Base-by-base conservation (phyloP, 2,113 vertebrate genomes). In the Mus musculus region DNA sequence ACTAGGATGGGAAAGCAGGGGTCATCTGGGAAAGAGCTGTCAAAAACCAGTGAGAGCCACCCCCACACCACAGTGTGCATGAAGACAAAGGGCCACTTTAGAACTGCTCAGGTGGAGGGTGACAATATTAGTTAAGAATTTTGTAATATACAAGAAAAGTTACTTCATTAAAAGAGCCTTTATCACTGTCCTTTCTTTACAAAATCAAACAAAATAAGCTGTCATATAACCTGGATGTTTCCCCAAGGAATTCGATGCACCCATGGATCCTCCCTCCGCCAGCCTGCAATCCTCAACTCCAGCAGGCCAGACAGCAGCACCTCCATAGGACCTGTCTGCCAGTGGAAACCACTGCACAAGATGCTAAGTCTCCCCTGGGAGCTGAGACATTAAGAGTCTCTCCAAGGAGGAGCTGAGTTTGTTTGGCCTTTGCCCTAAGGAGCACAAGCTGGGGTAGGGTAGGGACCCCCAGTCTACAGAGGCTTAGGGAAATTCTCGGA, bases 401-500 rank as follows among this genome's bases (percentile, higher is more conserved):
- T 42, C 30, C 19, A 42, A 22, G 16, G 59, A 46, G 56, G 80
- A 39, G 56, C 33, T 28, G n/a, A 63, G 81, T 84, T 84, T 61
- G 81, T 84, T 63, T 63, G 81, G n/a, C 81, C 36, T 84, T 63
- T 42, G 59, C 24, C n/a, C 59, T 30, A 16, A 63, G n/a, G 82
- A 85, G 8, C 13, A 94, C 96, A 89, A 92, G 80, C 95, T 97
- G 92, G 95, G 92, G 89, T 75, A 56, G 78, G 92, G 89, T 16
- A 20, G 93, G 71, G 94, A 88, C 36, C 91, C 92, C 86, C 81
- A 42, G 75, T 72, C 75, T 72, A 20, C 0, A 24, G 91, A 10
- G 92, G 92, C 69, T 87, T 71, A 96, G 0, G 39, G 95, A 96
- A 95, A 95, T 77, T 93, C 97, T 97, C 87, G 87, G 69, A 54